phyloP scores from a whole-genome alignment of 2,888 invertebrate genomes.

The Yponomeuta evonymella region DNA sequence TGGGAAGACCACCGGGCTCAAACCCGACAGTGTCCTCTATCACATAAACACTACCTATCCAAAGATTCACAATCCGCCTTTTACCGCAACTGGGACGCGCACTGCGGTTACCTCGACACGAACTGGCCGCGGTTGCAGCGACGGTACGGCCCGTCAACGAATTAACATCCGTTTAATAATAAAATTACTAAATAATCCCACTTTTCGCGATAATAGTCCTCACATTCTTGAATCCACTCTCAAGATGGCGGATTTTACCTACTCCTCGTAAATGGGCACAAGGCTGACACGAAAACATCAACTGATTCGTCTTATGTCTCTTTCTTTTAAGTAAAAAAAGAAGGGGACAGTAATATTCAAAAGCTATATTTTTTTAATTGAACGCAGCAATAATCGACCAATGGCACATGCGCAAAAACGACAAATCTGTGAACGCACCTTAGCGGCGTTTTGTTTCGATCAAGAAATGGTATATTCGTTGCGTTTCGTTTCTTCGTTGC shows the following conservation, averaged over 20 bases:
- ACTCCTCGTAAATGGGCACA: constrained; percentile 76
- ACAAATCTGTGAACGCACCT: constrained; percentile 52
- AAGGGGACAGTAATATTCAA: constrained; percentile 63
- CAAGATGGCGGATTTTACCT: constrained; percentile 80
- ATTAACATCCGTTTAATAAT: constrained; percentile 64
- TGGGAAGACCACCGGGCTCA: constrained; percentile 52
- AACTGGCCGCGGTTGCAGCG: constrained; percentile 41
- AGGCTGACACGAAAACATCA: constrained; percentile 77
- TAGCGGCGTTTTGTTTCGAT: constrained; percentile 27
- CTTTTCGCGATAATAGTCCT: constrained; percentile 69
- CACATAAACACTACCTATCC: constrained; percentile 68
- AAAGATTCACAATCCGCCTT: constrained; percentile 59
- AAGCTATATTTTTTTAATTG: constrained; percentile 44
- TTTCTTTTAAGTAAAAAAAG: constrained; percentile 52
- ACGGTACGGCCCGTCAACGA: constrained; percentile 44
- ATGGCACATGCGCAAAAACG: constrained; percentile 63
- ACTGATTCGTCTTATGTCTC: constrained; percentile 68
- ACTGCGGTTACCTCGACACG: constrained; percentile 43
- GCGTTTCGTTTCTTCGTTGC: background rate
- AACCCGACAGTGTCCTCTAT: constrained; percentile 70
- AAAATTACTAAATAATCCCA: constrained; percentile 65
- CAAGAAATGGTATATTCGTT: background rate
- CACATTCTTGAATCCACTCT: constrained; percentile 79
- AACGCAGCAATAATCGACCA: constrained; percentile 64
- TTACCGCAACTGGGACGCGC: constrained; percentile 47